These are phyloP conservation scores for Pseudomyrmex sp. DNA, from an alignment of 1,140 invertebrate species.

Conservation along the genomic window DNA sequence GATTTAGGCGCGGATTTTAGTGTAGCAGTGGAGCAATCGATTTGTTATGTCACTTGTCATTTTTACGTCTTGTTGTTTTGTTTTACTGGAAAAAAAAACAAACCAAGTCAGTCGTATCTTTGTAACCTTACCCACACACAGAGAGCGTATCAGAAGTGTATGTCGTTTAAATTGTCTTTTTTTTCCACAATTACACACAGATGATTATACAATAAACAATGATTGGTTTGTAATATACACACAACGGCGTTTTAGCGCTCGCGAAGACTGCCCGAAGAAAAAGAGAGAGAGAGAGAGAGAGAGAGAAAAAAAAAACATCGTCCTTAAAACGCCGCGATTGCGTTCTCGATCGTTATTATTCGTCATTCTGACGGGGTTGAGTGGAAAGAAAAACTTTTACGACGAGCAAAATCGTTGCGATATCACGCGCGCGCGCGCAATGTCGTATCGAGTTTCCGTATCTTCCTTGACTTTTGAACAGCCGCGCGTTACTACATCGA, in stretches of 20 bases:
- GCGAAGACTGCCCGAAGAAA: too few species aligned
- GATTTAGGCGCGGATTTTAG: conserved; percentile 54
- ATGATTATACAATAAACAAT: conserved; percentile 75
- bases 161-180: conserved; percentile 70
- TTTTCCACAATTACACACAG: conserved; percentile 54
- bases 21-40: conserved; percentile 78
- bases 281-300: neutral
- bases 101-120: conserved; percentile 73
- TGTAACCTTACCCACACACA: conserved; percentile 71
- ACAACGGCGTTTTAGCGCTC: neutral
- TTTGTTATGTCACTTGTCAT: conserved; percentile 81
- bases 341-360: neutral
- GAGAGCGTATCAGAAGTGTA: conserved; percentile 58
- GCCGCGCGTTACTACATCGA: neutral
- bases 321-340: neutral
- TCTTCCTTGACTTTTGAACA: neutral
- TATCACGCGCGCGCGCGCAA: neutral
- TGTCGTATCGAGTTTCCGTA: neutral
- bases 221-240: conserved; percentile 73
- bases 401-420: too few species aligned
- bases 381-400: neutral
- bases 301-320: neutral
- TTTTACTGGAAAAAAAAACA: conserved; percentile 74
- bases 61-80: conserved; percentile 81
- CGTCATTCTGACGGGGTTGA: neutral